Conservation (phyloP, 2,888 invertebrate species). For the Dasypolia templi region DNA sequence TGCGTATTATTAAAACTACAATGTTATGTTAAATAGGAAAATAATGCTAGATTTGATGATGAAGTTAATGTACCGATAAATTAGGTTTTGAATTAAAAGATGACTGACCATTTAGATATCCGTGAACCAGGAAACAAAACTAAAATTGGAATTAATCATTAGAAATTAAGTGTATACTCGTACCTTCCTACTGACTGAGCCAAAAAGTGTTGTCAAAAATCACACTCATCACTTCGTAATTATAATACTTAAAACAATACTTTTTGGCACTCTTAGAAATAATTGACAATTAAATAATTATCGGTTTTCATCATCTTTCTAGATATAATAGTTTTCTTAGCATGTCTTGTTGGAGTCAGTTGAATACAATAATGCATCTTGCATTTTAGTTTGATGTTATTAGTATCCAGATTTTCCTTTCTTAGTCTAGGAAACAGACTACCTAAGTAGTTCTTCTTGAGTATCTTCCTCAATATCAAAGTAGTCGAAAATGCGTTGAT, state of each 20-base stretch:
- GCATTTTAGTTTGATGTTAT: too few species aligned
- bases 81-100: slow-evolving; percentile 51
- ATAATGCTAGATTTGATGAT: slow-evolving; percentile 24
- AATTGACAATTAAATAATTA: slow-evolving; percentile 10
- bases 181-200: neutral
- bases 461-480: neutral
- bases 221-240: slow-evolving; percentile 27
- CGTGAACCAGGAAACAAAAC: slow-evolving; percentile 10
- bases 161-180: too few species aligned
- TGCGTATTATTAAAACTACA: slow-evolving; percentile 34
- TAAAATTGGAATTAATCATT: neutral
- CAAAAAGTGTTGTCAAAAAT: slow-evolving; percentile 24
- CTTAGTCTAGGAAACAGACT: too few species aligned
- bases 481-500: neutral
- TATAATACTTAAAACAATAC: slow-evolving; percentile 9
- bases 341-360: too few species aligned
- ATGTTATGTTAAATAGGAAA: slow-evolving; percentile 40
- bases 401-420: too few species aligned
- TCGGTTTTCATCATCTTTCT: neutral
- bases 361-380: too few species aligned
- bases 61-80: slow-evolving; percentile 55
- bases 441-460: too few species aligned
- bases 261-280: slow-evolving; percentile 26
- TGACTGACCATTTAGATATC: slow-evolving; percentile 31
- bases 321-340: too few species aligned